These are phyloP conservation scores for Hycleus cichorii DNA, from an alignment of 1,140 invertebrate species.

Conservation along the genomic window DNA sequence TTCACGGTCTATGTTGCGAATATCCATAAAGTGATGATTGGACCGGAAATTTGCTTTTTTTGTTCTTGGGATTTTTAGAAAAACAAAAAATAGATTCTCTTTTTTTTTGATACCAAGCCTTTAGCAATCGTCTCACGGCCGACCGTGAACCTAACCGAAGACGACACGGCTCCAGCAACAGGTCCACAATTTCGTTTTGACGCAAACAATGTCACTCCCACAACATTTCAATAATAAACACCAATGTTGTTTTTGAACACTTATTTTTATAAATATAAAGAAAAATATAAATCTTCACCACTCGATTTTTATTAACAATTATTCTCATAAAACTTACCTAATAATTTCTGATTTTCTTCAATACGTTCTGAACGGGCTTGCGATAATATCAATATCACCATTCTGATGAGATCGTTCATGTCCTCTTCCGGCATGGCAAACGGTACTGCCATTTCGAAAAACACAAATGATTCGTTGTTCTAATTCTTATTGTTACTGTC, in stretches of 20 bases:
- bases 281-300: too few relatives aligned
- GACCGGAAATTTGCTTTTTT: too few relatives aligned
- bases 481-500: too few relatives aligned
- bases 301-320: too few relatives aligned
- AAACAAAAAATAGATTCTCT: neutral
- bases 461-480: neutral
- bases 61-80: too few relatives aligned
- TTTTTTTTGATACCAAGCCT: neutral
- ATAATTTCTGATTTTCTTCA: slow-evolving; percentile 22
- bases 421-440: slow-evolving; percentile 40
- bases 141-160: slow-evolving; percentile 22
- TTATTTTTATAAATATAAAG: neutral
- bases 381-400: slow-evolving; percentile 8
- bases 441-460: slow-evolving; percentile 39
- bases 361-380: slow-evolving; percentile 8
- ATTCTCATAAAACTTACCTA: slow-evolving; percentile 24
- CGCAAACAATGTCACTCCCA: slow-evolving; percentile 1
- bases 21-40: slow-evolving; percentile 16
- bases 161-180: slow-evolving; percentile 21
- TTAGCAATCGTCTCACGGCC: slow-evolving; percentile 16
- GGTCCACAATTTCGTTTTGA: slow-evolving; percentile 14
- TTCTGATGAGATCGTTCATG: slow-evolving; percentile 10
- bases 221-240: neutral
- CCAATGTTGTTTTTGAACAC: neutral
- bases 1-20: slow-evolving; percentile 18